These are phyloP conservation scores for Microctenopoma stevenorrisi DNA, from an alignment of 2,797 vertebrate genomes.

Conservation along the genomic window DNA sequence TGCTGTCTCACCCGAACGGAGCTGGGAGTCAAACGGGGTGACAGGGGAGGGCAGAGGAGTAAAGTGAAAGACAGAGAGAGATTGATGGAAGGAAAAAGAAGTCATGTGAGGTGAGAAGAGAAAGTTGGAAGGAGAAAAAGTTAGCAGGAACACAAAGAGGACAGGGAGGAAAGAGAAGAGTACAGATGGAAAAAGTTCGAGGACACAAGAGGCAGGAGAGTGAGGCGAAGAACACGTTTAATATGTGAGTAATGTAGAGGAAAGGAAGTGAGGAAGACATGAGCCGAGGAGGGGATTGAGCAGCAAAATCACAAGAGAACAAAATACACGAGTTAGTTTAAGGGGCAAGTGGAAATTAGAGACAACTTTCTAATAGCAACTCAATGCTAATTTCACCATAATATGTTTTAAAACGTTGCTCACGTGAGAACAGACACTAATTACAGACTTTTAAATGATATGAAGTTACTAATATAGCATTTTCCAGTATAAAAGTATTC, in stretches of 20 bases:
- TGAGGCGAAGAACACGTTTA: slow-evolving; percentile 26
- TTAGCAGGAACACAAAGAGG: slow-evolving; percentile 9
- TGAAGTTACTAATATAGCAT: not conserved
- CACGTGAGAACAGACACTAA: slow-evolving; percentile 14
- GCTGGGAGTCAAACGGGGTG: slow-evolving; percentile 75
- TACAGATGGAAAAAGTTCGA: slow-evolving; percentile 31
- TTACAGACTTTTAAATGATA: slow-evolving; percentile 3
- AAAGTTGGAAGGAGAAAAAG: slow-evolving; percentile 47
- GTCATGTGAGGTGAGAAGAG: slow-evolving; percentile 37
- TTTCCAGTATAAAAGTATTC: slow-evolving; percentile 12
- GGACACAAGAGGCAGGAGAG: slow-evolving; percentile 16
- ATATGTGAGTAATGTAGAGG: slow-evolving; percentile 5
- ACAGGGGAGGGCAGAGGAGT: slow-evolving; percentile 11
- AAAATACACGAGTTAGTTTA: slow-evolving; percentile 17
- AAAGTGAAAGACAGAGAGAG: slow-evolving; percentile 27
- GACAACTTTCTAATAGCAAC: slow-evolving; percentile 22
- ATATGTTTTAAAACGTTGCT: slow-evolving; percentile 18
- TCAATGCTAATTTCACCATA: slow-evolving; percentile 18
- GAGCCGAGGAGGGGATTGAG: not conserved
- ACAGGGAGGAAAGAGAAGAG: not conserved
- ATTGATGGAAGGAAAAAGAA: slow-evolving; percentile 22
- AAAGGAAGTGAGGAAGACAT: slow-evolving; percentile 14
- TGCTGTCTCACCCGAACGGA: slow-evolving; percentile 96
- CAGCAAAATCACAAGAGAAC: slow-evolving; percentile 16
- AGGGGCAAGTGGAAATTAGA: not conserved